These are phyloP conservation scores for Orchestes rusci DNA, from an alignment of 2,888 invertebrate genomes.

Conservation along the genomic window DNA sequence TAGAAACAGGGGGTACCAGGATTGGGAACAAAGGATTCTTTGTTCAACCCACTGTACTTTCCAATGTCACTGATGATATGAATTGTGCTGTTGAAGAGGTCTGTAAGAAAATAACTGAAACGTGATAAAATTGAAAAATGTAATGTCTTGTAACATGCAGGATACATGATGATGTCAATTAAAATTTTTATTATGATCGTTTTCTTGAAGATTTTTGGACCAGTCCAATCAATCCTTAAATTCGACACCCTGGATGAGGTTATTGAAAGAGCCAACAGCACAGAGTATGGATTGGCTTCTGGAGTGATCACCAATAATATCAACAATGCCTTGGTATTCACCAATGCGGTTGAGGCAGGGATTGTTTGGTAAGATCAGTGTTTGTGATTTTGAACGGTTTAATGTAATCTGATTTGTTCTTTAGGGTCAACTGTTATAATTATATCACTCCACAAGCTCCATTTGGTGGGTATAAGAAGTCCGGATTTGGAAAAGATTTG, in stretches of 20 bases:
- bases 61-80: conserved; percentile 72
- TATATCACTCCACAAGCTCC: conserved; percentile 67
- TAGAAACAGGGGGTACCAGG: conserved; percentile 67
- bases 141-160: no score
- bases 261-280: conserved; percentile 73
- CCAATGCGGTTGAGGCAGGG: conserved; percentile 69
- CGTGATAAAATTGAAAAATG: no score
- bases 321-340: conserved; percentile 66
- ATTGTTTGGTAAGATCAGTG: conserved; percentile 79
- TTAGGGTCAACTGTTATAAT: conserved; percentile 71
- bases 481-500: conserved; percentile 78
- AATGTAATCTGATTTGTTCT: no score
- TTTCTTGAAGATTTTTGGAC: conserved; percentile 94
- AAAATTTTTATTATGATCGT: no score
- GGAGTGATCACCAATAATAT: conserved; percentile 76
- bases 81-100: conserved; percentile 71
- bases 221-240: conserved; percentile 79
- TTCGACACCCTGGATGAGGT: conserved; percentile 74
- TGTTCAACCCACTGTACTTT: conserved; percentile 70
- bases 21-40: conserved; percentile 66
- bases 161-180: no score
- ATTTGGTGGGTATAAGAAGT: conserved; percentile 84
- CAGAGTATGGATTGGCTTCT: conserved; percentile 74
- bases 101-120: no score
- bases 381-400: no score